Evolutionary conservation across 2,888 invertebrate genomes (phyloP), one percentile per base, ranked within the genome.

Genomic region (Hemaris fuciformis): DNA sequence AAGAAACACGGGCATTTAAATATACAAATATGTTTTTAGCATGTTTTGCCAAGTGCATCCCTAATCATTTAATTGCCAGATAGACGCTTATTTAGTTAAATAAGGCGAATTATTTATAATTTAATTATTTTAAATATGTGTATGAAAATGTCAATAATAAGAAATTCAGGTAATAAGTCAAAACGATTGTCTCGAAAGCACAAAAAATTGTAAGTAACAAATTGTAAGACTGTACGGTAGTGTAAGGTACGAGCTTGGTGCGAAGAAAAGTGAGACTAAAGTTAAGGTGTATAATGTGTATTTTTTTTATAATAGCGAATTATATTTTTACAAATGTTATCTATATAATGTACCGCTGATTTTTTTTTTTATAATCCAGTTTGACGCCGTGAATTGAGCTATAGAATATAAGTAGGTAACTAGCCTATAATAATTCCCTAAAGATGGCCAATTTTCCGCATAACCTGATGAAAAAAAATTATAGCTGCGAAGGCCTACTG

Each of bases 221-320:
- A 22, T 38, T 23, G 48, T 38, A 81, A 81, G 81, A 81, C 82
- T 81, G 80, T 67, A 67, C 72, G 75, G 57, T 74, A 73, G 68
- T 3, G 66, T 73, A 74, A 71, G 69, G 64, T 67, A 73, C 62
- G 78, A 79, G 79, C 73, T 82, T 81, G 74, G 64, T 60, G 60
- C 53, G 72, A 79, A 69, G 76, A 76, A 80, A 82, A 85, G 87
- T 87, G 87, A 87, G 83, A 85, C 75, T 84, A 83, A 62, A 60
- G 60, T 70, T 81, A 81, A 80, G 77, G 63, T 65, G 70, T 76
- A 74, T n/a, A n/a, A n/a, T 70, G n/a, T 66, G 62, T 73, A 68
- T 68, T 77, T 73, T 76, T 73, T 57, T 53, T 45, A 48, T 58
- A 43, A 48, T 60, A 61, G 66, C 64, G 53, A 67, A 66, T 66